These are phyloP conservation scores for Stercorarius parasiticus DNA, from an alignment of 2,113 vertebrate species.

Conservation along the genomic window DNA sequence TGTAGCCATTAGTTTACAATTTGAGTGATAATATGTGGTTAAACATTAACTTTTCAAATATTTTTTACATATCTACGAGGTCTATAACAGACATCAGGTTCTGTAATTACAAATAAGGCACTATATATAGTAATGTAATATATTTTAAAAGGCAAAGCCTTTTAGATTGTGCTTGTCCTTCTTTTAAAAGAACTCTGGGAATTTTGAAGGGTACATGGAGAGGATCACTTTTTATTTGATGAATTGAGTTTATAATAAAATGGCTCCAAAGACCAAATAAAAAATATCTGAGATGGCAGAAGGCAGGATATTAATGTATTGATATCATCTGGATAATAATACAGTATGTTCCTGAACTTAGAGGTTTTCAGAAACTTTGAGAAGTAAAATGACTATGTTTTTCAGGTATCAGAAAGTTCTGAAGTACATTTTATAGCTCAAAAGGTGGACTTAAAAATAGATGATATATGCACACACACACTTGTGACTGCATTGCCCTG, in stretches of 20 bases:
- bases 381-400: background rate
- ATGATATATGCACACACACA: background rate
- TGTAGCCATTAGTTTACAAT: background rate
- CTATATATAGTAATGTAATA: background rate
- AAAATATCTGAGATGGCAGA: slow-evolving; percentile 19
- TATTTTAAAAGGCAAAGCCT: background rate
- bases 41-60: background rate
- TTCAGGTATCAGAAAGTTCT: slow-evolving; percentile 5
- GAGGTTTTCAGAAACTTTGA: slow-evolving; percentile 17
- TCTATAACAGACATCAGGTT: background rate
- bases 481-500: background rate
- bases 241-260: slow-evolving; percentile 24
- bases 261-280: background rate
- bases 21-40: background rate
- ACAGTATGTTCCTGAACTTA: slow-evolving; percentile 3
- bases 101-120: background rate
- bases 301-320: slow-evolving; percentile 60
- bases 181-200: background rate
- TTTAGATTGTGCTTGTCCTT: background rate
- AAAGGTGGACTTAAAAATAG: background rate
- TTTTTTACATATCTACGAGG: background rate
- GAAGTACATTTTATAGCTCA: background rate
- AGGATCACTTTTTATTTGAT: slow-evolving; percentile 18
- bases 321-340: slow-evolving; percentile 60
- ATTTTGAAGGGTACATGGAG: background rate